Evolutionary conservation across 2,888 invertebrate genomes (phyloP), one percentile per base, ranked within the genome.

Genomic region (Pachliopta kotzebuea): DNA sequence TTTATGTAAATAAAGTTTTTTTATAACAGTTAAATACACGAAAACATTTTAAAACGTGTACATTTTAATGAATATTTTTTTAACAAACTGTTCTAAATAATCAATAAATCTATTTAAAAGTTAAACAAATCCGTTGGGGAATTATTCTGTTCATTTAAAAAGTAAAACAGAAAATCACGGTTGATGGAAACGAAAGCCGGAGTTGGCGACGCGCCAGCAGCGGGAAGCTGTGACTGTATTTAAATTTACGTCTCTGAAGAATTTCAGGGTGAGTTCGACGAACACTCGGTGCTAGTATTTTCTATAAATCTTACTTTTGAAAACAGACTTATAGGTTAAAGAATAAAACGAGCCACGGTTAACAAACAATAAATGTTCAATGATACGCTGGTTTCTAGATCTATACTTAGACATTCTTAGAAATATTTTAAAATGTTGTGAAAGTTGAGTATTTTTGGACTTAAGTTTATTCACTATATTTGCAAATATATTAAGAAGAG

Each of bases 181-280:
- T 82, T 83, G 78, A 84, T 77, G 83, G 85, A 82, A 85, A 86
- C 85, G 81, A 85, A 86, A 83, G 83, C 70, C 74, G 71, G 71
- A 60, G 66, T 78, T 89, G 90, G 90, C 86, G 63, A 26, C 1
- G 53, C 61, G 87, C 90, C 90, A 90, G 75, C 20, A 63, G 69
- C 66, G 74, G 77, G 81, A 72, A 84, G 80, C 85, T 85, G 81
- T 79, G 74, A 76, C 74, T 80, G 77, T 78, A 82, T 88, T 88
- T 87, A 88, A 84, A 88, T 84, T 86, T 80, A 83, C 80, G 81
- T 76, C 80, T 75, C 77, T 70, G 68, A 73, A 78, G 79, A 80
- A 80, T 80, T 80, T 77, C 75, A 70, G 73, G 72, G 74, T 71
- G 71, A 69, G 71, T 70, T 56, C 60, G 53, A 26, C 57, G 66